A percentile compares a stretch with the other conserved stretches of the same genome.
These are phyloP conservation scores for Phocides pigmalion DNA, from an alignment of 1,140 invertebrate species.

Conservation along the genomic window DNA sequence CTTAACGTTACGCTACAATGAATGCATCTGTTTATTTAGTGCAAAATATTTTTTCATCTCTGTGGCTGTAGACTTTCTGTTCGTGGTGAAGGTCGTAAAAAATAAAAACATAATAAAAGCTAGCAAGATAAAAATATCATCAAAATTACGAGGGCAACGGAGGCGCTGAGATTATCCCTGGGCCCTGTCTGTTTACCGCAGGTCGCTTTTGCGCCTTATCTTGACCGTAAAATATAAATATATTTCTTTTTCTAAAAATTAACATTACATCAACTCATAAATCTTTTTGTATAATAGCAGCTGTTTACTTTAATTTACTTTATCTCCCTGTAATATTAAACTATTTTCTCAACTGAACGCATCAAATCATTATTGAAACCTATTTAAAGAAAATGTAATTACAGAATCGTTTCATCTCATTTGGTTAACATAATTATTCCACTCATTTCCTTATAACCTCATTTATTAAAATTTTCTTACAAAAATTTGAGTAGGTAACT, in stretches of 20 bases:
- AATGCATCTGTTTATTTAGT: conserved; percentile 2
- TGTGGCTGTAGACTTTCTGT: conserved; percentile 1
- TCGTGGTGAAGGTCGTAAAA: conserved; percentile 14
- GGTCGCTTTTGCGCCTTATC: conserved; percentile 44
- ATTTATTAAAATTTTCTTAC: conserved; percentile 29
- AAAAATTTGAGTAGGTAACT: conserved; percentile 20
- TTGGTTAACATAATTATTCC: neutral
- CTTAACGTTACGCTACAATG: neutral
- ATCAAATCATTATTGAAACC: too few species aligned
- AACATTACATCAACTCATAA: conserved; percentile 2
- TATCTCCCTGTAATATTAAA: too few species aligned
- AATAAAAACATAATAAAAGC: conserved; percentile 53
- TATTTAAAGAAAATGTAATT: too few species aligned
- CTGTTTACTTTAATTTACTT: too few species aligned
- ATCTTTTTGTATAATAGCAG: too few species aligned
- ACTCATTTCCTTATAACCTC: conserved; percentile 8
- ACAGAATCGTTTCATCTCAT: neutral
- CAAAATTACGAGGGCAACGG: conserved; percentile 52
- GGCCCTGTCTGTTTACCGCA: conserved; percentile 29
- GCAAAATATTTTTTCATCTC: conserved; percentile 8
- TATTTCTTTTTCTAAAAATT: conserved; percentile 28
- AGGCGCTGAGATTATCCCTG: conserved; percentile 48
- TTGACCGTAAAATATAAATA: conserved; percentile 38
- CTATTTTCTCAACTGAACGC: too few species aligned
- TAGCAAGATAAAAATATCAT: conserved; percentile 57